Evolutionary conservation across 2,888 invertebrate species (phyloP), one percentile per base, ranked within the genome.

Genomic region (Dioctria linearis): DNA sequence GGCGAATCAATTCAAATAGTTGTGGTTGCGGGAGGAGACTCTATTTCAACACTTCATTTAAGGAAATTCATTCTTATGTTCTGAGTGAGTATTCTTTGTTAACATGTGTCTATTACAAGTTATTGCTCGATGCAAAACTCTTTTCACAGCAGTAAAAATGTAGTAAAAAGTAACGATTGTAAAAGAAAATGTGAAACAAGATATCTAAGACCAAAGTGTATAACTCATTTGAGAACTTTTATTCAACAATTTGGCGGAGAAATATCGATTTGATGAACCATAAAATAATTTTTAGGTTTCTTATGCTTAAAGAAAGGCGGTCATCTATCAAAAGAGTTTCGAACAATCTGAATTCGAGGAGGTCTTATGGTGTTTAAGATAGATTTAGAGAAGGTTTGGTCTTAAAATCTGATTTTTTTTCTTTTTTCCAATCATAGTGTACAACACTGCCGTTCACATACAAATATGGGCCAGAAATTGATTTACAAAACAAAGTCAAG

Each of bases 211-310:
- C 61, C 61, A 11, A 39, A 4, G 2, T 39, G 42, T 11, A 57
- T 57, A 59, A 57, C 57, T 42, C 59, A 73, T 40, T 57, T 57
- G 40, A 57, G 57, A 73, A 42, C 59, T 6, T 73, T 54, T 73
- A 73, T 73, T 57, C 57, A 40, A 57, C 42, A 73, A 73, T 73
- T 73, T 73, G 59, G 57, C 59, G 59, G 73, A 57, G 40, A 73
- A 73, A 73, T 57, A 57, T 73, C 13, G 59, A 57, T 73, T 73
- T 73, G 57, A 73, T 73, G 73, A 73, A 59, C 73, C 73, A 73
- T 73, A 73, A 73, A 73, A 73, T 73, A 73, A 57, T 57, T n/a
- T 25, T 57, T 73, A 61, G 39, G 73, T 8, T 73, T 71, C 13
- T 57, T 73, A 8, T 39, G 73, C 39, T 42, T 73, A 73, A 73